These are phyloP conservation scores for Drosophila sulfurigaster DNA, from an alignment of 1,140 invertebrate species.

Conservation along the genomic window DNA sequence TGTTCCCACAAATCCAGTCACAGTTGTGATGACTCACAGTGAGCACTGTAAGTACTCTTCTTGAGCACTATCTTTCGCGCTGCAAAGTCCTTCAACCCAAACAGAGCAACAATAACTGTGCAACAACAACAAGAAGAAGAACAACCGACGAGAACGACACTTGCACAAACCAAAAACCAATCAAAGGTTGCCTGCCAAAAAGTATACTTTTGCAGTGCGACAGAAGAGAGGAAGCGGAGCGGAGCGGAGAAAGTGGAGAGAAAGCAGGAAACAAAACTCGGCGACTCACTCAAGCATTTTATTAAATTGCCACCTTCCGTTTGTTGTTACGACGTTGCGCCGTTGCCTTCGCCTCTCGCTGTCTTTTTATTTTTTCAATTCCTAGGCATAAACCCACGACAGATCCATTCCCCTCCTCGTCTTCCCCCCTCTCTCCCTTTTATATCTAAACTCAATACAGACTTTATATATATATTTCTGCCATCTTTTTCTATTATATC, in stretches of 20 bases:
- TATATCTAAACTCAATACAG: not conserved
- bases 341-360: not conserved
- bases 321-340: slow-evolving; percentile 68
- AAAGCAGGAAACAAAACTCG: slow-evolving; percentile 80
- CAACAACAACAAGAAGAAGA: not conserved
- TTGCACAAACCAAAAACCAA: slow-evolving; percentile 61
- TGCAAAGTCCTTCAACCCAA: slow-evolving; percentile 27
- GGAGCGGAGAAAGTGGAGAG: not conserved
- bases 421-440: too few relatives aligned
- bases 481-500: slow-evolving; percentile 82
- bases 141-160: not conserved
- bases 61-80: slow-evolving; percentile 9
- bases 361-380: slow-evolving; percentile 69
- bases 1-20: not conserved
- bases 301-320: slow-evolving; percentile 85
- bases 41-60: slow-evolving; percentile 8
- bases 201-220: slow-evolving; percentile 58
- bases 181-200: slow-evolving; percentile 73
- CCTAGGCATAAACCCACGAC: slow-evolving; percentile 54
- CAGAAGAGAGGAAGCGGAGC: too few relatives aligned
- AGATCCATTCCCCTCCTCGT: not conserved
- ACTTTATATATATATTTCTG: slow-evolving; percentile 60
- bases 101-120: slow-evolving; percentile 17
- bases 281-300: slow-evolving; percentile 84
- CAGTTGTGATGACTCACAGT: slow-evolving; percentile 16